Evolutionary conservation across 1,140 invertebrate genomes (phyloP).

Genomic region (Thrips palmi): DNA sequence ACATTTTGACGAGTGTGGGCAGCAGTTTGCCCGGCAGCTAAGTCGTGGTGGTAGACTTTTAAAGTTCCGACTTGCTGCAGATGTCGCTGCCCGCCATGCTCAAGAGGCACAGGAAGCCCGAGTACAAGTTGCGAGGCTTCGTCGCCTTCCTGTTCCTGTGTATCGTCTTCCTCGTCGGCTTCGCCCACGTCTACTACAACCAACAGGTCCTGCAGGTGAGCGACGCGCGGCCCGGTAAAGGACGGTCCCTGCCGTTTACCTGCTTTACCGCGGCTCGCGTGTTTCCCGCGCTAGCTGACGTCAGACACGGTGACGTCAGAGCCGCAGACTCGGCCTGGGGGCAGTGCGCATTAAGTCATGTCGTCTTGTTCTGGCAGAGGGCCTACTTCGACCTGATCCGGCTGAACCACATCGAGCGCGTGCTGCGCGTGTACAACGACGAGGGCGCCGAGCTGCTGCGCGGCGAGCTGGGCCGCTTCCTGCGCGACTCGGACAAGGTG

Average conservation of each 20-base stretch:
- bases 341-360: too few species aligned
- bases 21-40: not conserved
- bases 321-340: too few species aligned
- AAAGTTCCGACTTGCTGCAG: constrained; percentile 19
- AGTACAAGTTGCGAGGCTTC: constrained; percentile 53
- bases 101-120: constrained; percentile 26
- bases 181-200: constrained; percentile 65
- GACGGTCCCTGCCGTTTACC: too few species aligned
- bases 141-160: constrained; percentile 60
- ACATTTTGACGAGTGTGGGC: constrained; percentile 6
- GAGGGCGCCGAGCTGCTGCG: constrained; percentile 49
- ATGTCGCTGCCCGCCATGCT: constrained; percentile 30
- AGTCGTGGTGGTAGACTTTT: not conserved
- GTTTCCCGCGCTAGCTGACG: too few species aligned
- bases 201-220: constrained; percentile 45
- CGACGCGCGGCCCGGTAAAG: too few species aligned
- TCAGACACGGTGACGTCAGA: too few species aligned
- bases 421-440: constrained; percentile 50
- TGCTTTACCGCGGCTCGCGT: too few species aligned
- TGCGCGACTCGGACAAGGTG: constrained; percentile 33
- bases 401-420: constrained; percentile 58
- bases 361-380: constrained; percentile 27
- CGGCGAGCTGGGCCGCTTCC: constrained; percentile 42
- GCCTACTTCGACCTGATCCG: constrained; percentile 69
- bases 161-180: constrained; percentile 59